Evolutionary conservation across 2,888 invertebrate species (phyloP).

Genomic region (Lepidocyrtinus sp.): DNA sequence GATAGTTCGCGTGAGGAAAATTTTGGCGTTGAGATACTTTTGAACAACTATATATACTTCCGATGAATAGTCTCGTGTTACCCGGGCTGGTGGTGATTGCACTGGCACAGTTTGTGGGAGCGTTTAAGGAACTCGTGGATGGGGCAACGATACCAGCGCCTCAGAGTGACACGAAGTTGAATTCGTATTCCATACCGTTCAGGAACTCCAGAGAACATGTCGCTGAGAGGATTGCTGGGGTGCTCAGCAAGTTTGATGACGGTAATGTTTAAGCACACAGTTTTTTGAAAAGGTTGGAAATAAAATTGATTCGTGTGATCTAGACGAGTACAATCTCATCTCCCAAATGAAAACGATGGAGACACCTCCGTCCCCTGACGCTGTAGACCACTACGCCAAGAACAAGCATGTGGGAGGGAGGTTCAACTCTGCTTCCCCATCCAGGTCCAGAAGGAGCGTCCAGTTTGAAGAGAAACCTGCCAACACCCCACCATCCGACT

Average conservation of each 20-base stretch:
- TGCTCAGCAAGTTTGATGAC: background rate
- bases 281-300: too few relatives aligned
- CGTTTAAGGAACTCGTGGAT: slow-evolving; percentile 1
- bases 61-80: too few relatives aligned
- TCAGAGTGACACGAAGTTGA: background rate
- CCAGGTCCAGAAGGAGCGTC: background rate
- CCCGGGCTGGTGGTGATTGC: background rate
- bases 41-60: too few relatives aligned
- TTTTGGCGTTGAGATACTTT: too few relatives aligned
- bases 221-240: background rate
- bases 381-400: slow-evolving; percentile 2
- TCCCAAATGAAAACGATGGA: background rate
- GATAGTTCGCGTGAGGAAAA: too few relatives aligned
- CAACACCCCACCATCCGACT: slow-evolving; percentile 4
- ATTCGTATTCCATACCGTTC: background rate
- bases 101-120: too few relatives aligned
- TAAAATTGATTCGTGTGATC: too few relatives aligned
- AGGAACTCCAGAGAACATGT: background rate
- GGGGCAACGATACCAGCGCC: slow-evolving; percentile 11
- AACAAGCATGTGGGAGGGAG: background rate
- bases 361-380: background rate
- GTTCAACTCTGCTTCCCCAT: too few relatives aligned
- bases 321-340: slow-evolving; percentile 12
- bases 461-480: slow-evolving; percentile 1
- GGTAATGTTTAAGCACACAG: too few relatives aligned